These are phyloP conservation scores for Monoplex corrugatus DNA, from an alignment of 2,888 invertebrate genomes.

Conservation along the genomic window DNA sequence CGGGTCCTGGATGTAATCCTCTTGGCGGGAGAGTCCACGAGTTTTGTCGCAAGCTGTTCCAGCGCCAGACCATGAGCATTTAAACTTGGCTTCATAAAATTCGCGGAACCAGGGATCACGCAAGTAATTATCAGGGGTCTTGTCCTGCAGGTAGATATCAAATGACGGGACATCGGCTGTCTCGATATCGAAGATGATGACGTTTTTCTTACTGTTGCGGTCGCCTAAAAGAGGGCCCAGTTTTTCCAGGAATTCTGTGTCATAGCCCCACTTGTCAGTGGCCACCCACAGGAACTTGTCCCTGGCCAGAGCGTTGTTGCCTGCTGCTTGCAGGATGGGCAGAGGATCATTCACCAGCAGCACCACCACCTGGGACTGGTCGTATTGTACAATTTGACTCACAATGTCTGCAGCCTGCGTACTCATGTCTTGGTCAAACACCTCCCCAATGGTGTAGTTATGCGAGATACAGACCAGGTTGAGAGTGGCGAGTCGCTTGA, in stretches of 20 bases:
- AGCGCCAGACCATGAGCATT: constrained; percentile 26
- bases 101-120: constrained; percentile 82
- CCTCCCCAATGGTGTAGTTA: constrained; percentile 67
- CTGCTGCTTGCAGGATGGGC: constrained; percentile 68
- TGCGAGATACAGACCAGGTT: constrained; percentile 76
- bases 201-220: constrained; percentile 53
- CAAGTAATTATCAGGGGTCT: constrained; percentile 71
- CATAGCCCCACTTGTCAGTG: constrained; percentile 76
- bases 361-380: constrained; percentile 64
- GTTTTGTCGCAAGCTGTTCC: constrained; percentile 38
- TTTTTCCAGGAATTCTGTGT: constrained; percentile 63
- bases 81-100: constrained; percentile 78
- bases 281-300: constrained; percentile 71
- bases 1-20: constrained; percentile 75
- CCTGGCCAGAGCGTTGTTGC: constrained; percentile 49
- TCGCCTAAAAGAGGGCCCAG: constrained; percentile 52
- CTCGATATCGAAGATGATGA: constrained; percentile 76
- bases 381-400: constrained; percentile 57
- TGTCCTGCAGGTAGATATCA: constrained; percentile 75
- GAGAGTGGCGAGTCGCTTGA: constrained; percentile 71
- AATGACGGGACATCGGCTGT: constrained; percentile 76
- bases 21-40: constrained; percentile 68
- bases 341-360: constrained; percentile 72
- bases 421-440: constrained; percentile 59
- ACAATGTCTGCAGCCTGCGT: constrained; percentile 64